Base-by-base conservation (phyloP, 2,797 vertebrate species). In the Hylomyscus alleni region DNA sequence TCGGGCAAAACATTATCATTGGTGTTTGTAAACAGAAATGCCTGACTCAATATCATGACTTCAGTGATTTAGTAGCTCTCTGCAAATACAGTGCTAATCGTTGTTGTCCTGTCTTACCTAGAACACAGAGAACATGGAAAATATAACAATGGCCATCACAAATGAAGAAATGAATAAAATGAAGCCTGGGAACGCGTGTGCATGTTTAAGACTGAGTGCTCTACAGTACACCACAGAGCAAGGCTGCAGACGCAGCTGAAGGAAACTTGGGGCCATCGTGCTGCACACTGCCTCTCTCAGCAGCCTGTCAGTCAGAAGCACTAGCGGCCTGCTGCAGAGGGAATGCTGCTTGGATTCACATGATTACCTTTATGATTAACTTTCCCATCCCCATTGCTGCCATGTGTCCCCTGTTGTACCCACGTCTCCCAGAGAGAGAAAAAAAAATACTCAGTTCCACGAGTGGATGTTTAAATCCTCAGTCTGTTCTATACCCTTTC, bases 351-450 rank as follows among this genome's bases (percentile, higher is more conserved):
- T 98, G 85, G 97, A 98, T 98, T 97, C 98, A 98, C 95, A 98
- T 94, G 93, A 97, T 98, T 98, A 98, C 62, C 95, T 98, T 98
- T 98, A 86, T 98, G 97, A 98, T 98, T 98, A 98, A 95, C 80
- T 98, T 98, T 98, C 82, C 89, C 96, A 87, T 58, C 98, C 93
- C 83, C 97, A 86, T 95, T 78, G 58, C 97, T 96, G 67, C 31
- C 87, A 85, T 97, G 96, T 73, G 81, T 92, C 95, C 96, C 88
- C 72, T 11, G 1, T 72, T 95, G 65, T 93, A 69, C 24, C 92
- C 15, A 12, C 29, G 44, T 96, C 82, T 95, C 60, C 90, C 29
- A 60, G 85, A 95, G 69, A 82, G 62, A 89, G 84, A 62, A 92
- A 62, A 90, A 81, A 67, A 58, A 37, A 91, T 91, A 88, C 6